Evolutionary conservation across 2,797 vertebrate species (phyloP).

Genomic region (Poecile montanus): DNA sequence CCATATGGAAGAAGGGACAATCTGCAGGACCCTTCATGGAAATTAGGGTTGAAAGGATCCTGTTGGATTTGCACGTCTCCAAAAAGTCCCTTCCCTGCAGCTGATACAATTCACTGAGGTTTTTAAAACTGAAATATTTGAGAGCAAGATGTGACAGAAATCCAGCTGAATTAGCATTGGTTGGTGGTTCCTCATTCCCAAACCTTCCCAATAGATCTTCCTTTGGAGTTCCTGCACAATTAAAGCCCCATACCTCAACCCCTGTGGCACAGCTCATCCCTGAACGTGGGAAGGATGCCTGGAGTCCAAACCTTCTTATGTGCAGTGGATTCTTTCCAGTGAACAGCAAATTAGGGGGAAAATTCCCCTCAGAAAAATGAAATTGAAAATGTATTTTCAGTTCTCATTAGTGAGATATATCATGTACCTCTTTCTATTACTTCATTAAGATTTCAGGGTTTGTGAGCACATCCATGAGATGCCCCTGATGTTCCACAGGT

Average conservation of each 20-base stretch:
- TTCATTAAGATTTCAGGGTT: background rate
- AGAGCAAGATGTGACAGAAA: background rate
- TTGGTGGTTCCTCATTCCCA: background rate
- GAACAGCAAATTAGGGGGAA: background rate
- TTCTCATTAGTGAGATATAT: background rate
- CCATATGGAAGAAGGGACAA: background rate
- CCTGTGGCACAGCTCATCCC: background rate
- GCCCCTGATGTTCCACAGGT: background rate
- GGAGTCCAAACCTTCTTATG: background rate
- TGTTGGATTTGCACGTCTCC: background rate
- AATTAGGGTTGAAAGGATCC: background rate
- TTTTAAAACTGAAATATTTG: background rate
- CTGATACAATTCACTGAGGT: background rate
- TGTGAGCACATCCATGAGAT: background rate
- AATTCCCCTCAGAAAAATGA: background rate
- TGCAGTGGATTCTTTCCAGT: background rate
- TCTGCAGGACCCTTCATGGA: background rate
- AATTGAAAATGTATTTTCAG: background rate
- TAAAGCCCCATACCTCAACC: background rate
- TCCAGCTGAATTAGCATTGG: background rate
- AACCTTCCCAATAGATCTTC: background rate
- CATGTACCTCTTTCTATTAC: background rate
- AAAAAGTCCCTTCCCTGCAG: background rate
- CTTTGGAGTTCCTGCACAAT: background rate
- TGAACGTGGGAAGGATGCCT: rapidly evolving